These are phyloP conservation scores for Cloeon dipterum DNA, from an alignment of 2,888 invertebrate genomes.

Conservation along the genomic window DNA sequence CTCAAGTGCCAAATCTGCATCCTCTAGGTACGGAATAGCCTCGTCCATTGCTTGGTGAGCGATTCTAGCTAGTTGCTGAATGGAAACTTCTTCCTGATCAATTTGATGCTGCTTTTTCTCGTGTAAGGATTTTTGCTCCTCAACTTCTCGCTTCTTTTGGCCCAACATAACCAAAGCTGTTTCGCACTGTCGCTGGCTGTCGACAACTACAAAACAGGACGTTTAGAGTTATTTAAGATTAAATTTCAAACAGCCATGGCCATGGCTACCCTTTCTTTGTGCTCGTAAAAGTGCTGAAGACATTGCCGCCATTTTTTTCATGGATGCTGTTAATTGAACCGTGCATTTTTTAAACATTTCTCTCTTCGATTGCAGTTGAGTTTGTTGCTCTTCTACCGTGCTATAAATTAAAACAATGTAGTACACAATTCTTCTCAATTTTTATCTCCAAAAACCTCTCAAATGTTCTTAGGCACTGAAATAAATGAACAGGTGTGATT, in stretches of 20 bases:
- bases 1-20: slow-evolving; percentile 55
- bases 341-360: slow-evolving; percentile 59
- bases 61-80: slow-evolving; percentile 55
- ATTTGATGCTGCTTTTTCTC: slow-evolving; percentile 49
- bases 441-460: too few species aligned
- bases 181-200: slow-evolving; percentile 64
- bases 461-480: too few species aligned
- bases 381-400: too few species aligned
- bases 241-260: not conserved
- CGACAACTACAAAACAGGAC: slow-evolving; percentile 17
- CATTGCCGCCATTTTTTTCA: slow-evolving; percentile 59
- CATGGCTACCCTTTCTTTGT: slow-evolving; percentile 23
- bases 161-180: slow-evolving; percentile 64
- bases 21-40: slow-evolving; percentile 70
- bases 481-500: too few species aligned
- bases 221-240: not conserved
- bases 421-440: too few species aligned
- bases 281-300: slow-evolving; percentile 59
- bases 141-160: slow-evolving; percentile 57
- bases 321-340: slow-evolving; percentile 70
- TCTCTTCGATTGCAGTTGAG: slow-evolving; percentile 31
- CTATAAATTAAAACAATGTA: too few species aligned
- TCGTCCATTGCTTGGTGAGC: slow-evolving; percentile 64
- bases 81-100: slow-evolving; percentile 54
- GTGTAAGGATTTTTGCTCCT: slow-evolving; percentile 54